Evolutionary conservation across 2,113 vertebrate genomes (phyloP).

Genomic region (Eidolon helvum): DNA sequence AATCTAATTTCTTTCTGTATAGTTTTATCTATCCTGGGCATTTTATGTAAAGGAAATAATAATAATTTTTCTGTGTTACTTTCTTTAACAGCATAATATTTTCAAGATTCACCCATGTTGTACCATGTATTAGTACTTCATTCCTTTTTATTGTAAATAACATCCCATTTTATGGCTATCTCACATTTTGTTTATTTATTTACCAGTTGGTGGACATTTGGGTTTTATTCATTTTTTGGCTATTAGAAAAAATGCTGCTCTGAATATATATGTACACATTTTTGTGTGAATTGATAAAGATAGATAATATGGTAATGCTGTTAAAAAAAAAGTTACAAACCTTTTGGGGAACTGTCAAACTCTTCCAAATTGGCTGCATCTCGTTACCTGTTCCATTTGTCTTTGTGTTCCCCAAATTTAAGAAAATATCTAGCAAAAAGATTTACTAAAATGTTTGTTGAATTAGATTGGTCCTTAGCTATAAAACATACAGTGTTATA

Average conservation of each 20-base stretch:
- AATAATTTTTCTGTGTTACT: background rate
- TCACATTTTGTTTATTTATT: background rate
- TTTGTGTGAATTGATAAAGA: background rate
- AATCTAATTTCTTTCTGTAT: background rate
- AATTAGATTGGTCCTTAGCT: slow-evolving; percentile 47
- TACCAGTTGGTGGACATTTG: background rate
- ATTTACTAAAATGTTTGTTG: slow-evolving; percentile 44
- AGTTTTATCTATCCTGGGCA: background rate
- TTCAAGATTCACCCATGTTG: background rate
- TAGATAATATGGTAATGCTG: background rate
- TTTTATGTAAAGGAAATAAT: background rate
- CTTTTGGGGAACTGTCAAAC: background rate
- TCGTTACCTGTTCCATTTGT: background rate
- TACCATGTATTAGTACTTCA: background rate
- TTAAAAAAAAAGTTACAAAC: background rate
- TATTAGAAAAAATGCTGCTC: background rate
- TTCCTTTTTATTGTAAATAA: background rate
- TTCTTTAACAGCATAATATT: background rate
- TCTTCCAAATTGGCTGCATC: background rate
- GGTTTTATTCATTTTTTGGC: background rate
- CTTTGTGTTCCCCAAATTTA: background rate
- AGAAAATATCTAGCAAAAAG: background rate
- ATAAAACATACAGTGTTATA: background rate
- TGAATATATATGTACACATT: background rate
- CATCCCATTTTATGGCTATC: background rate